Percentiles rank a stretch among this genome's conserved stretches.
phyloP scores from a whole-genome alignment of 1,140 invertebrate species.

The Pseudomyrmex gracilis region DNA sequence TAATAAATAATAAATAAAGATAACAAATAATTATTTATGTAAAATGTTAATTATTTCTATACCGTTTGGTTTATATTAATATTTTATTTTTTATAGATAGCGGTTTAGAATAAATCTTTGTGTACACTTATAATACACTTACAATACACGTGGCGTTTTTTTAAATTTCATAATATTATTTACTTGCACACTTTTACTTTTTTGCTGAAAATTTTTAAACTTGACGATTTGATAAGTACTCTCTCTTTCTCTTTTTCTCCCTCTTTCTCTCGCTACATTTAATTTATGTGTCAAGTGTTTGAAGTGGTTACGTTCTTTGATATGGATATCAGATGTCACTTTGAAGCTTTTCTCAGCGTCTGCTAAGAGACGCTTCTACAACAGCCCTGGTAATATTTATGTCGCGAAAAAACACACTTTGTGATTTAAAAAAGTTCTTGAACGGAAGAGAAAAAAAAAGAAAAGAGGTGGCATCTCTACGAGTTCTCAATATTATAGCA shows the following conservation, averaged over 20 bases:
- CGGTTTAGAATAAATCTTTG: too few relatives aligned
- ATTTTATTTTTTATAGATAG: background rate
- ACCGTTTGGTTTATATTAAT: background rate
- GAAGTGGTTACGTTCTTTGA: conserved; percentile 55
- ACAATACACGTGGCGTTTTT: background rate
- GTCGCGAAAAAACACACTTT: background rate
- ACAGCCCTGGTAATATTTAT: conserved; percentile 40
- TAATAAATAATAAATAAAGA: background rate
- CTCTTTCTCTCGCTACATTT: background rate
- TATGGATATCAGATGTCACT: conserved; percentile 63
- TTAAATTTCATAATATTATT: background rate
- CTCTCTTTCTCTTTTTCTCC: background rate
- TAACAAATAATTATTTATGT: background rate
- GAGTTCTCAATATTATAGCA: conserved; percentile 14
- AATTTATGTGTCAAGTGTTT: conserved; percentile 32
- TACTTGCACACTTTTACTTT: background rate
- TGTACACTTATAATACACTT: background rate
- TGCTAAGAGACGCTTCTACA: conserved; percentile 20
- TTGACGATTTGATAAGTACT: conserved; percentile 1
- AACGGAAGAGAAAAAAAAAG: background rate
- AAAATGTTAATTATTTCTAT: background rate
- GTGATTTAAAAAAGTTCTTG: background rate
- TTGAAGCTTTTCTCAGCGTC: conserved; percentile 3
- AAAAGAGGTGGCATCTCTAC: background rate
- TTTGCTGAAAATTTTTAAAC: background rate